Base-by-base conservation (phyloP, 1,140 invertebrate species). In the Lepidurus packardi region DNA sequence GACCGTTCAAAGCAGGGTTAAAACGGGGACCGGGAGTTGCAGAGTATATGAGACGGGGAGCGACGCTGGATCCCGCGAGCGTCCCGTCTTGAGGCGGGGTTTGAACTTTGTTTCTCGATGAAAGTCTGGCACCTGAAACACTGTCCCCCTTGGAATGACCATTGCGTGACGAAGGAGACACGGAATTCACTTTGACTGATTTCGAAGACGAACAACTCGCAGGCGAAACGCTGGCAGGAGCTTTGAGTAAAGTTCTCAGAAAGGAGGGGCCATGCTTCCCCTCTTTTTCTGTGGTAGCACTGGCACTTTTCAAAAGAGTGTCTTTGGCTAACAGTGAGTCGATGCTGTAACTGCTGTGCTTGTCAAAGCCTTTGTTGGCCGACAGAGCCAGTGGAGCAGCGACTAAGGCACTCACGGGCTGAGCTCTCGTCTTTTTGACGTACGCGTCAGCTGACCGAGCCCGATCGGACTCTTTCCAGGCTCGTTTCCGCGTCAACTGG, bases 311-410 rank as follows among this genome's bases (percentile, higher is more conserved):
- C n/a, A 65, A 65, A 34, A 34, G 34, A 65, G 53, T 11, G 53
- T 78, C 78, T 73, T 74, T 78, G 73, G 44, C 73, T 41, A 78
- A 73, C 73, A 78, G 45, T 4, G 78, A 78, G 73, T 78, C 78
- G n/a, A 78, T 78, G 43, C 78, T 78, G 78, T 78, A 78, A 41
- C 78, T 78, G 73, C 78, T 78, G 43, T 78, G 78, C 42, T 74
- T 43, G 53, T 78, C 78, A 9, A 75, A 78, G 73, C 74, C 78
- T 74, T 78, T 78, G 78, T 78, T 42, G 73, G 21, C 75, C n/a
- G 78, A 74, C 44, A 44, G 41, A n/a, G 73, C 73, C 24, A 45
- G n/a, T 9, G 73, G 42, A 9, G 73, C 78, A 2, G 76, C 44
- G 76, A 65, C 44, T 74, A 74, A 47, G 78, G 78, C 13, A 74